These are phyloP conservation scores for Daubentonia madagascariensis DNA, from an alignment of 2,113 vertebrate species.

Conservation along the genomic window DNA sequence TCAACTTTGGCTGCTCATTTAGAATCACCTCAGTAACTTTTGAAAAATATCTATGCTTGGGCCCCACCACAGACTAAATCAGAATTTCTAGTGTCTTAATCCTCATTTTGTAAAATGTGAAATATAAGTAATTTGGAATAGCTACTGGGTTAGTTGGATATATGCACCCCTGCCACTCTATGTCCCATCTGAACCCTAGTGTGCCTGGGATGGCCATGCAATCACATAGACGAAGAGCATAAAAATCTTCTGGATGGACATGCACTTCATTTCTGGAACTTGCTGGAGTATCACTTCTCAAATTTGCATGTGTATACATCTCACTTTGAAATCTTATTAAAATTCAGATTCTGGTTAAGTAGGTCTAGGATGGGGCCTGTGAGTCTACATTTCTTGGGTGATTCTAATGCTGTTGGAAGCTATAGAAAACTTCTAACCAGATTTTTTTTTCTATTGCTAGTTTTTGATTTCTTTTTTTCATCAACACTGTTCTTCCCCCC, in stretches of 20 bases:
- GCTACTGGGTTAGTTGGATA: background rate
- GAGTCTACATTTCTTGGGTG: background rate
- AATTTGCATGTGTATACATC: background rate
- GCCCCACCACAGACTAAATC: background rate
- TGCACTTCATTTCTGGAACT: background rate
- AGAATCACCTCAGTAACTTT: background rate
- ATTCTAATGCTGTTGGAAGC: background rate
- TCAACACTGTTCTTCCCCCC: fast-evolving
- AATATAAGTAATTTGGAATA: background rate
- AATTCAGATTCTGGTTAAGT: background rate
- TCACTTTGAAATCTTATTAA: background rate
- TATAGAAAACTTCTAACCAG: background rate
- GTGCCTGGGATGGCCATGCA: background rate
- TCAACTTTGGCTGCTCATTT: background rate
- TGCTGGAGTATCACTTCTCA: background rate
- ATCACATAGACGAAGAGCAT: background rate
- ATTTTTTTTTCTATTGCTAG: background rate
- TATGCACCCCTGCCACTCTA: background rate
- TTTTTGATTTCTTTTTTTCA: background rate
- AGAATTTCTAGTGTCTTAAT: background rate
- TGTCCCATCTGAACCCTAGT: background rate
- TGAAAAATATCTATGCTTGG: background rate
- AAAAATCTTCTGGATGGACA: background rate
- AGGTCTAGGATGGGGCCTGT: background rate
- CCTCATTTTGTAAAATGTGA: background rate